Evolutionary conservation across 2,888 invertebrate genomes (phyloP), one percentile per base, ranked within the genome.

Genomic region (Meta bourneti): DNA sequence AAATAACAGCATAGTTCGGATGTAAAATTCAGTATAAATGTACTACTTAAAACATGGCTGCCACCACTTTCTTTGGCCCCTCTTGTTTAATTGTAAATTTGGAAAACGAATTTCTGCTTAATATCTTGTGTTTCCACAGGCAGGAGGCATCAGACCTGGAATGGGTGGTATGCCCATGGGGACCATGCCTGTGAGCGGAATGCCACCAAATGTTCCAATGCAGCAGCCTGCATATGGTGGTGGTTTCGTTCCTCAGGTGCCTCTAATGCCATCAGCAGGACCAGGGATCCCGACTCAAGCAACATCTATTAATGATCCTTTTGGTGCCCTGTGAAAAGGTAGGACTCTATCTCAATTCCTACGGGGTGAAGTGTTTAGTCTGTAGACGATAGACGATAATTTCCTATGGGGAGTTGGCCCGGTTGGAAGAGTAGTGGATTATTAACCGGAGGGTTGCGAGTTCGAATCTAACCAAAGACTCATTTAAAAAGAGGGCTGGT

Each of bases 301-400:
- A 13, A 81, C 93, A 54, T 74, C 88, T 52, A 86, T 91, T 51
- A 93, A 91, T 69, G 93, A 93, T 82, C 93, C 91, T 13, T 93
- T 93, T 86, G 93, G 93, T 89, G 93, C 93, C 71, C 91, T 93
- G 78, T 93, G 93, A 93, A 77, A 78, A 80, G 52, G 49, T 69
- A n/a, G 4, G 8, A 34, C 5, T 16, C 11, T 4, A 20, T 0
- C 7, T 72, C 49, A 19, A 34, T 34, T 34, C 34, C 34, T 34
- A 34, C 34, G 4, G 34, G 34, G 1, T 34, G 34, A 34, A 34
- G 16, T 51, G 70, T 72, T 51, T 70, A 70, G n/a, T 9, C 11
- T 71, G 51, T n/a, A 49, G 4, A 6, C 34, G 4, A 69, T 20
- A 16, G 6, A 4, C 20, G 7, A 11, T 70, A 34, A 13, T 61